Percentiles rank a stretch among this genome's conserved stretches.
These are phyloP conservation scores for Syrista parreyssii DNA, from an alignment of 2,888 invertebrate species.

Conservation along the genomic window DNA sequence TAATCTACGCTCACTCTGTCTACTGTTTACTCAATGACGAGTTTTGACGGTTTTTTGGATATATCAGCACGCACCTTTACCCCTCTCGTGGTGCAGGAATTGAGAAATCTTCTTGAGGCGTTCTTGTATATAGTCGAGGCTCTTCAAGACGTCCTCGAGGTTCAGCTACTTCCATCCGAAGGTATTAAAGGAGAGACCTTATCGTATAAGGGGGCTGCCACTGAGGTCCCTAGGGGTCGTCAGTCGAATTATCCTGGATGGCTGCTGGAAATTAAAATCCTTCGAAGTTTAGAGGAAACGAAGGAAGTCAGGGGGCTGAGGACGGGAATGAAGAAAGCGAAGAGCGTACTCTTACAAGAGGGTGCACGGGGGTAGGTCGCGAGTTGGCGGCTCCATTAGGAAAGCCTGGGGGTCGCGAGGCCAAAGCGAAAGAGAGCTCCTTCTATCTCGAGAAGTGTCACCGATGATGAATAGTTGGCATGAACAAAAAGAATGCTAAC, in stretches of 20 bases:
- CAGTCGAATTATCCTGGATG: constrained; percentile 19
- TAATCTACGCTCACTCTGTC: neutral
- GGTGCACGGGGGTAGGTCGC: neutral
- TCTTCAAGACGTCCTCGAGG: no score
- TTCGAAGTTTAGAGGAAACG: constrained; percentile 30
- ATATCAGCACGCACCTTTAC: neutral
- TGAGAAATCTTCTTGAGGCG: neutral
- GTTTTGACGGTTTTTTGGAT: neutral
- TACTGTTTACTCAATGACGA: neutral
- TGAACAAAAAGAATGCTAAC: constrained; percentile 66
- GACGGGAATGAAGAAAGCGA: constrained; percentile 6
- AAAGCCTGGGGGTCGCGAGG: constrained; percentile 54
- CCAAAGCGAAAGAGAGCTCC: constrained; percentile 40
- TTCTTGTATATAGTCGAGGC: neutral
- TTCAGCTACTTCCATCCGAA: no score
- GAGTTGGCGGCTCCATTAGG: constrained; percentile 59
- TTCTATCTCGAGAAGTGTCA: constrained; percentile 66
- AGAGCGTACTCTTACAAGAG: neutral
- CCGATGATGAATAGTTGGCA: constrained; percentile 67
- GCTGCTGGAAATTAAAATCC: constrained; percentile 54
- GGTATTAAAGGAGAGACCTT: neutral
- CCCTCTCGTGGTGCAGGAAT: neutral
- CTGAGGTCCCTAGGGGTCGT: neutral
- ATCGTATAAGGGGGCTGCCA: neutral
- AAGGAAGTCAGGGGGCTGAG: constrained; percentile 17